A percentile compares a stretch with the other conserved stretches of the same genome.
Conservation (phyloP, 2,113 vertebrate species). For the Hyaena hyaena region DNA sequence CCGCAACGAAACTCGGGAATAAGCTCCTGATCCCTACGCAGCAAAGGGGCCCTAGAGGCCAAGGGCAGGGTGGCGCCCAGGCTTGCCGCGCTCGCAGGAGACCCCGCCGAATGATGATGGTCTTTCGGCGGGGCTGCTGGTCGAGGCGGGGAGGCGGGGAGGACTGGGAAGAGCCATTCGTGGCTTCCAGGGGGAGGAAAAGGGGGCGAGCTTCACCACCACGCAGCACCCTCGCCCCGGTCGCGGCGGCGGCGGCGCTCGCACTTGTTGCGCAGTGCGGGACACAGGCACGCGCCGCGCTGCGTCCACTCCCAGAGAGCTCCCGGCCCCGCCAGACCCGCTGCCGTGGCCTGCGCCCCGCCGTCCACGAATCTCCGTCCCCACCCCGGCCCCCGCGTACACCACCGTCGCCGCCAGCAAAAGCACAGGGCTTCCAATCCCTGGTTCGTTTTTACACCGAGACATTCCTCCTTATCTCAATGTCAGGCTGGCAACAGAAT, state of each 20-base stretch:
- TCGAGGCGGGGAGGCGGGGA: neutral
- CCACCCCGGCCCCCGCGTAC: neutral
- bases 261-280: constrained; percentile 79
- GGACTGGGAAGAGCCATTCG: neutral
- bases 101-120: no score
- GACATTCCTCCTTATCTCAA: neutral
- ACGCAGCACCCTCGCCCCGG: neutral
- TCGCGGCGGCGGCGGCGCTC: neutral
- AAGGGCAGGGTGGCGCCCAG: neutral
- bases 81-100: neutral
- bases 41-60: neutral
- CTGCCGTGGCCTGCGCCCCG: neutral
- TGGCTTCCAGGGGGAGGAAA: neutral
- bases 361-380: neutral
- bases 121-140: neutral
- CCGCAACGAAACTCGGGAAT: neutral
- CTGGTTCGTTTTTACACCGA: neutral
- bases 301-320: neutral
- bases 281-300: neutral
- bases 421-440: neutral
- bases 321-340: neutral
- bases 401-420: neutral
- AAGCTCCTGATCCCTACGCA: neutral
- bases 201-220: neutral
- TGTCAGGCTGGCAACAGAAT: neutral